These are phyloP conservation scores for Leucosticte australis DNA, from an alignment of 2,113 vertebrate genomes.

Conservation along the genomic window DNA sequence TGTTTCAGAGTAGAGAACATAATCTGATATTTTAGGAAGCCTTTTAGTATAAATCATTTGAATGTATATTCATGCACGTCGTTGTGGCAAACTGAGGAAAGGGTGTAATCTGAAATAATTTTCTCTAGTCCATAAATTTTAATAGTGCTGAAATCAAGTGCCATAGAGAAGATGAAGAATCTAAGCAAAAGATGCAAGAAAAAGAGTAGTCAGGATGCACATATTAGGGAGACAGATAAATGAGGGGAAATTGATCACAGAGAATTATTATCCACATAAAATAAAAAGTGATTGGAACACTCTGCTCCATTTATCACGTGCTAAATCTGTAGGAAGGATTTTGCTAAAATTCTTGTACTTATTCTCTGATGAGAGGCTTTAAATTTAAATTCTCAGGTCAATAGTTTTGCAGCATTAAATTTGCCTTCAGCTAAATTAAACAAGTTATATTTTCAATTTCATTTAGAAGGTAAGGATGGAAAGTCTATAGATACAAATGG, in stretches of 20 bases:
- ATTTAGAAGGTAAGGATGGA: background rate
- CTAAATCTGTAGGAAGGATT: background rate
- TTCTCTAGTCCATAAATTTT: slow-evolving; percentile 13
- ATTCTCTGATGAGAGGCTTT: background rate
- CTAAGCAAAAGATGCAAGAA: background rate
- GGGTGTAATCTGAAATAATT: background rate
- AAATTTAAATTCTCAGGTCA: slow-evolving; percentile 29
- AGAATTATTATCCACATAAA: slow-evolving; percentile 37
- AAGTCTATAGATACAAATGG: slow-evolving; percentile 4
- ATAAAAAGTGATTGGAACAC: background rate
- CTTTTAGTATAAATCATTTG: background rate
- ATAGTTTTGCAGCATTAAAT: slow-evolving; percentile 8
- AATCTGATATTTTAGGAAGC: slow-evolving; percentile 3
- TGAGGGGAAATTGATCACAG: background rate
- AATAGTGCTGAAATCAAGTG: background rate
- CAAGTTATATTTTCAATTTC: background rate
- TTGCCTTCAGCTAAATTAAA: slow-evolving; percentile 25
- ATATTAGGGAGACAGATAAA: background rate
- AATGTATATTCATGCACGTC: background rate
- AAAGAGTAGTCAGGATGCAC: background rate
- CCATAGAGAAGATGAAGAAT: background rate
- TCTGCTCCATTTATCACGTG: background rate
- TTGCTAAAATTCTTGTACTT: background rate
- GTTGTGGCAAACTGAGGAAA: background rate
- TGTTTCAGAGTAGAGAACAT: background rate